Evolutionary conservation across 2,888 invertebrate genomes (phyloP), one percentile per base, ranked within the genome.

Genomic region (Stenchaetothrips biformis): DNA sequence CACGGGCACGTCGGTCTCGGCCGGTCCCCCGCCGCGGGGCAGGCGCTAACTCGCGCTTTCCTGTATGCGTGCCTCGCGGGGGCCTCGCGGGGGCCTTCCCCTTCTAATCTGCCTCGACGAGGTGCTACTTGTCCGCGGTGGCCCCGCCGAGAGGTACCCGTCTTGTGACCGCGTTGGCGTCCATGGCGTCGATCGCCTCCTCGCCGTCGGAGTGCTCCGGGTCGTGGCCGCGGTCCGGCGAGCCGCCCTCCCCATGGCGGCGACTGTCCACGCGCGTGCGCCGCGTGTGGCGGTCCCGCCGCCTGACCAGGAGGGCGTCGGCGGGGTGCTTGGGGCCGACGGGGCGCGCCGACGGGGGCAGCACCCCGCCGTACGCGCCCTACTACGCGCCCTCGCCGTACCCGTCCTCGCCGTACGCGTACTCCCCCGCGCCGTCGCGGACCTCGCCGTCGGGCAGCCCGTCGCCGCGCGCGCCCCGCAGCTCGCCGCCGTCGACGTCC

Each of bases 341-440:
- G 25, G 21, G 6, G 25, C 67, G 7, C 25, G 25, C 21, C 21
- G 67, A n/a, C 67, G 67, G 6, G 21, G 67, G 7, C 67, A 7
- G 2, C 21, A n/a, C 67, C 67, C 67, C 67, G 67, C 21, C 67
- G 25, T 21, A n/a, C 67, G 79, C 82, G 48, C 81, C 81, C 78
- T 77, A 81, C 79, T 81, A 81, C 77, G 81, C 83, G 82, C 81
- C 82, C 74, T 80, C 77, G 81, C 80, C 82, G 81, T 82, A 80
- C 77, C 80, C 81, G 53, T 16, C 79, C 80, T 62, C 80, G 80
- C 80, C 78, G 79, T 78, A 79, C 53, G 8, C 1, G 2, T 2
- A 81, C 81, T 81, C 81, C 81, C 81, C 53, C 53, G 53, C 53
- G 13, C 11, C 49, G 53, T 16, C 6, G 53, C 81, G 77, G 62